phyloP scores from a whole-genome alignment of 2,888 invertebrate species.

The Leucania comma region DNA sequence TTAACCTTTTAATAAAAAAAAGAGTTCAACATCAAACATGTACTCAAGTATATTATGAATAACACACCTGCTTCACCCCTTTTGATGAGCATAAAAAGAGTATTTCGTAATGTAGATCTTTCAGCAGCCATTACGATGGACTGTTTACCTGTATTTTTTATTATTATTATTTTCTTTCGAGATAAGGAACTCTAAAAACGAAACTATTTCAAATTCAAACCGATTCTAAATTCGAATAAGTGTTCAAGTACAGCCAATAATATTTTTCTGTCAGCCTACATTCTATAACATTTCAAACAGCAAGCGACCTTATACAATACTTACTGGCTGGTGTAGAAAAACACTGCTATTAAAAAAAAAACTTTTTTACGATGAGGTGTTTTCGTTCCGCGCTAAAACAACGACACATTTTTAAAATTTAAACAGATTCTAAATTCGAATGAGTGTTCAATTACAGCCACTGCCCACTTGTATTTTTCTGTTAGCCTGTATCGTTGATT shows the following conservation, averaged over 20 bases:
- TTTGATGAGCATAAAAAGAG: constrained; percentile 56
- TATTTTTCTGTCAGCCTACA: not conserved
- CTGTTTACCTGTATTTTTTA: constrained; percentile 68
- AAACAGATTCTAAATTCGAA: constrained; percentile 1
- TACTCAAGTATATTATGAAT: constrained; percentile 31
- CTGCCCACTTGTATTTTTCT: not conserved
- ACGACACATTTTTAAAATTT: too few relatives aligned
- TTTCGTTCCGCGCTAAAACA: too few relatives aligned
- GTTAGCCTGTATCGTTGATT: not conserved
- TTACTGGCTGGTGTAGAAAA: not conserved
- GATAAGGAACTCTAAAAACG: too few relatives aligned
- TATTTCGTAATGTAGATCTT: constrained; percentile 66
- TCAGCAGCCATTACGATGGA: constrained; percentile 50
- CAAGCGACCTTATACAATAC: not conserved
- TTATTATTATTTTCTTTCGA: too few relatives aligned
- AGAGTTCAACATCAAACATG: constrained; percentile 38
- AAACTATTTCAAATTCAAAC: not conserved
- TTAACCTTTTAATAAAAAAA: constrained; percentile 42
- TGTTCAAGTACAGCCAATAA: not conserved
- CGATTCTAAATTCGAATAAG: not conserved
- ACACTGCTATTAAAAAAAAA: too few relatives aligned
- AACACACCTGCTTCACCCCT: constrained; percentile 51
- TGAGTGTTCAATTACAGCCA: not conserved
- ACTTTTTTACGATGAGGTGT: too few relatives aligned
- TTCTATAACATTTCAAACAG: not conserved